Conservation (phyloP, 2,113 vertebrate species). For the Aphyosemion australe region DNA sequence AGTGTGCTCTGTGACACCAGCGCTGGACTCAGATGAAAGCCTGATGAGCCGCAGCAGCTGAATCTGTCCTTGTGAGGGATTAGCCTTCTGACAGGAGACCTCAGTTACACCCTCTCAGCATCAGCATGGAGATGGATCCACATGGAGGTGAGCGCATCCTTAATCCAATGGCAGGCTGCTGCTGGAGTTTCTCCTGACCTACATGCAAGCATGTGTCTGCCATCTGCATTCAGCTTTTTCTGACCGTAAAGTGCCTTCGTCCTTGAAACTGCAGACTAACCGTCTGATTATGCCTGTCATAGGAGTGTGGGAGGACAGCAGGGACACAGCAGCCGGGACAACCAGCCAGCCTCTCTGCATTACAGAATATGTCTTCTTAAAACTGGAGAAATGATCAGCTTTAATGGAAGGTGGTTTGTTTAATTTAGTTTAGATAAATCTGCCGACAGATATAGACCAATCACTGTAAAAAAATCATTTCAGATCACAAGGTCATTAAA, state of each 20-base stretch:
- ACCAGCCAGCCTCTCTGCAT: neutral
- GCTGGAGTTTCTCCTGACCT: conserved; percentile 44
- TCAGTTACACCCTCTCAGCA: conserved; percentile 57
- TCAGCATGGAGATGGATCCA: conserved; percentile 1
- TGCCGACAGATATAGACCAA: too few relatives aligned
- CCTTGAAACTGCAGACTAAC: conserved; percentile 37
- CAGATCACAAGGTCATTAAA: too few relatives aligned
- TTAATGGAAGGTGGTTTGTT: neutral
- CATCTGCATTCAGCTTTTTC: conserved; percentile 6
- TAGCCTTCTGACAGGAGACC: conserved; percentile 54
- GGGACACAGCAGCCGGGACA: neutral
- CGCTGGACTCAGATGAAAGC: conserved; percentile 61
- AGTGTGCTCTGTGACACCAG: conserved; percentile 39
- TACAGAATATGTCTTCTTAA: neutral
- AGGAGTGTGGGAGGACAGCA: conserved; percentile 54
- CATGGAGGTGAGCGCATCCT: conserved; percentile 27
- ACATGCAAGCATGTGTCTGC: conserved; percentile 19
- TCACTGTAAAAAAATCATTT: too few relatives aligned
- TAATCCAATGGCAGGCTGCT: conserved; percentile 20
- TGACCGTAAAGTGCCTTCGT: conserved; percentile 16
- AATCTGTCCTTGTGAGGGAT: conserved; percentile 61
- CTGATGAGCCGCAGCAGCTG: conserved; percentile 38
- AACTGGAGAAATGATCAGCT: neutral
- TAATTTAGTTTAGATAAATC: too few relatives aligned
- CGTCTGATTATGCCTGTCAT: conserved; percentile 43